phyloP scores from a whole-genome alignment of 2,888 invertebrate species.

The Drosophila hamatofila region DNA sequence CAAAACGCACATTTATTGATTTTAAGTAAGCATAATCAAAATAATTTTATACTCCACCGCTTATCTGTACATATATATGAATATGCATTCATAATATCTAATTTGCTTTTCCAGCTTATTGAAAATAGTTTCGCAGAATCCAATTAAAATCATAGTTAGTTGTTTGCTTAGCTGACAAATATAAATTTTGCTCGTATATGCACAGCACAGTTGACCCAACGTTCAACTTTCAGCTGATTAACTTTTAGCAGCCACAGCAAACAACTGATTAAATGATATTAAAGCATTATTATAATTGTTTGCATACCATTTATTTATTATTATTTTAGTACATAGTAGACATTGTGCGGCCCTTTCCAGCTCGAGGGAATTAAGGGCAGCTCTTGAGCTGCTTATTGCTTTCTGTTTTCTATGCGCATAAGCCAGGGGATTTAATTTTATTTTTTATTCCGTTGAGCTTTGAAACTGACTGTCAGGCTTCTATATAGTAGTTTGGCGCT shows the following conservation, averaged over 20 bases:
- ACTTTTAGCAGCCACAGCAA: not conserved
- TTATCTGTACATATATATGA: no score
- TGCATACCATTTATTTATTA: not conserved
- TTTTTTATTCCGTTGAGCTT: not conserved
- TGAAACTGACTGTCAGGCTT: not conserved
- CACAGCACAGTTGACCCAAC: not conserved
- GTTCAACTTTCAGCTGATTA: not conserved
- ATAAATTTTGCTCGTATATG: no score
- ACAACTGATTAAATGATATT: not conserved
- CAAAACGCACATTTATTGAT: no score
- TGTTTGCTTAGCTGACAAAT: no score
- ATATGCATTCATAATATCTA: not conserved
- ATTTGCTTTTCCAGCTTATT: not conserved
- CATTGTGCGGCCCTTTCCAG: not conserved
- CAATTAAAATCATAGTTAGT: not conserved
- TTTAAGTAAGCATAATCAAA: not conserved
- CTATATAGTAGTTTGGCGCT: not conserved
- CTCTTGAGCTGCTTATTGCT: not conserved
- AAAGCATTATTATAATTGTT: not conserved
- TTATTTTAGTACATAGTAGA: not conserved
- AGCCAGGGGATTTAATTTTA: conserved; percentile 1
- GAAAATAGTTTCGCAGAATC: not conserved
- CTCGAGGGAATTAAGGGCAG: not conserved
- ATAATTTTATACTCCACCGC: no score
- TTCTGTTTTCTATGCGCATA: not conserved